A percentile compares a stretch with the other conserved stretches of the same genome.
Conservation (phyloP, 2,113 vertebrate species). For the Sebastes schlegelii region DNA sequence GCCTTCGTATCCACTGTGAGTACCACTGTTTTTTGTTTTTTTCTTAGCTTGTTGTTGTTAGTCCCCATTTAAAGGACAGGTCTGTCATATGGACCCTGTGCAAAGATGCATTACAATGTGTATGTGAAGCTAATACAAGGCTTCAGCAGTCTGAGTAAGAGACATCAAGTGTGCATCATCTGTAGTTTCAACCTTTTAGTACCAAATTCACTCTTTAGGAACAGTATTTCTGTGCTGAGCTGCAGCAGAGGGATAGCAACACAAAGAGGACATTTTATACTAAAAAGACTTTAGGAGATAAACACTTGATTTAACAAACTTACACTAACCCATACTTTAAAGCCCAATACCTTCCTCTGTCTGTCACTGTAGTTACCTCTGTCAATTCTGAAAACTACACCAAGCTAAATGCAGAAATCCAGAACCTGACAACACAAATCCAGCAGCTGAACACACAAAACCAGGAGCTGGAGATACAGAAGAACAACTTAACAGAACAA, state of each 20-base stretch:
- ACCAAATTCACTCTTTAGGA: not conserved
- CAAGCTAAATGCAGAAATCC: not conserved
- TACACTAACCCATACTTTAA: not conserved
- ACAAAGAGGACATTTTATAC: too few relatives aligned
- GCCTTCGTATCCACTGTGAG: too few relatives aligned
- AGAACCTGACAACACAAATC: not conserved
- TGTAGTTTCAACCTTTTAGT: not conserved
- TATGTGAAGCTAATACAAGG: not conserved
- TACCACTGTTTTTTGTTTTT: too few relatives aligned
- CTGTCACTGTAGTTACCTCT: not conserved
- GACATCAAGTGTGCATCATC: not conserved
- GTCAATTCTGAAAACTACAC: not conserved
- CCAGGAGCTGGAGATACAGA: conserved; percentile 7
- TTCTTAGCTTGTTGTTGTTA: not conserved
- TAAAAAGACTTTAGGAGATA: too few relatives aligned
- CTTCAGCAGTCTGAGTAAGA: not conserved
- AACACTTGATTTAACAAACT: too few relatives aligned
- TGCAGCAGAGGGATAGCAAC: not conserved
- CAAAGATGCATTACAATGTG: too few relatives aligned
- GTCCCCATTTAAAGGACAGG: too few relatives aligned
- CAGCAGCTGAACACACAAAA: not conserved
- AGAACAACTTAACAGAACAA: not conserved
- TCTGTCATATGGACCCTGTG: too few relatives aligned
- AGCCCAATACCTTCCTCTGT: not conserved
- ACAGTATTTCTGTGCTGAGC: too few relatives aligned